phyloP scores from a whole-genome alignment of 2,888 invertebrate genomes.

The Thumatha senex region DNA sequence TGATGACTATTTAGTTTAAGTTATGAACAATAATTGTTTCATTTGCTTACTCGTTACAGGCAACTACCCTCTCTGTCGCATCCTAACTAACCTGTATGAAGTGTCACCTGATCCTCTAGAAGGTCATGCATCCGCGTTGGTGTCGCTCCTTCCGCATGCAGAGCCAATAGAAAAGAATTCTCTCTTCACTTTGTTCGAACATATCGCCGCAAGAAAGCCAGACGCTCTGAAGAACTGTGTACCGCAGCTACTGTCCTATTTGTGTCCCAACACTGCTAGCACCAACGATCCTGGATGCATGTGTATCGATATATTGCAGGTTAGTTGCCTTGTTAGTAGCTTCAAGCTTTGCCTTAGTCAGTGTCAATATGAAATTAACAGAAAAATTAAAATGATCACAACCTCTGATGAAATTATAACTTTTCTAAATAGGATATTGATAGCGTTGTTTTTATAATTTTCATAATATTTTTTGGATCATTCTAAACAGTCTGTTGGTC shows the following conservation, averaged over 20 bases:
- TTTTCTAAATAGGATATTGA: too few species aligned
- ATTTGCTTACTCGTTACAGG: constrained; percentile 73
- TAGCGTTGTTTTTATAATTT: too few species aligned
- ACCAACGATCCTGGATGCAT: constrained; percentile 72
- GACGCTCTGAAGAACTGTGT: constrained; percentile 92
- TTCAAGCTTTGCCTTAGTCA: too few species aligned
- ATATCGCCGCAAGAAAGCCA: constrained; percentile 92
- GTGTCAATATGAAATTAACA: too few species aligned
- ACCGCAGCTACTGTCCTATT: constrained; percentile 90
- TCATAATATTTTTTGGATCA: not conserved
- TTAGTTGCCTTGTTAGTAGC: not conserved
- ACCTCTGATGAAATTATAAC: too few species aligned
- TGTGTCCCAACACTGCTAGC: constrained; percentile 74
- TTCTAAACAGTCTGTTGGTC: not conserved
- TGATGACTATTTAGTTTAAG: not conserved
- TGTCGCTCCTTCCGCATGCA: constrained; percentile 91
- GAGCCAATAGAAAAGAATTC: constrained; percentile 94
- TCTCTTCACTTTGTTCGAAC: constrained; percentile 90
- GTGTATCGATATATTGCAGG: constrained; percentile 76
- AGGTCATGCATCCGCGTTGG: constrained; percentile 92
- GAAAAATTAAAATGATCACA: too few species aligned
- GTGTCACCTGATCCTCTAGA: constrained; percentile 94
- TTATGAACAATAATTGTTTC: not conserved
- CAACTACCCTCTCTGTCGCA: constrained; percentile 93
- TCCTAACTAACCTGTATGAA: constrained; percentile 95